Percentiles rank a stretch among this genome's conserved stretches.
Evolutionary conservation across 2,113 vertebrate genomes (phyloP).

Genomic region (Lampris incognitus): DNA sequence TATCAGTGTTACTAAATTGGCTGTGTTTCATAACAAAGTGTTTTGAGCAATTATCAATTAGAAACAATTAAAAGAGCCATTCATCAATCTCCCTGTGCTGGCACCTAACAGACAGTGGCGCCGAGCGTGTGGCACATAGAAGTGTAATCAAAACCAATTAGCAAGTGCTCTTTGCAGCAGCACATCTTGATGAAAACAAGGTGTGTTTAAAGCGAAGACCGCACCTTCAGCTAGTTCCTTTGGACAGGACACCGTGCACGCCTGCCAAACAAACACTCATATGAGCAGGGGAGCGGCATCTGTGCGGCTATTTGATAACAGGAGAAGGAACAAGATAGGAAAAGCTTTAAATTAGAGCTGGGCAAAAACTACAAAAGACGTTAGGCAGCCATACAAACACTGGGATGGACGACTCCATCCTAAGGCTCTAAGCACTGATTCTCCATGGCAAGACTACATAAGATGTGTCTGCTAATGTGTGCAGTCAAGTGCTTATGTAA

Average conservation of each 20-base stretch:
- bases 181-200: slow-evolving; percentile 17
- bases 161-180: slow-evolving; percentile 12
- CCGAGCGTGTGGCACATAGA: slow-evolving; percentile 46
- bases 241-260: slow-evolving; percentile 6
- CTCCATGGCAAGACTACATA: not conserved
- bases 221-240: slow-evolving; percentile 20
- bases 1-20: slow-evolving; percentile 75
- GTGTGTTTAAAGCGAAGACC: slow-evolving; percentile 27
- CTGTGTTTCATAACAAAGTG: slow-evolving; percentile 76
- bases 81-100: slow-evolving; percentile 61
- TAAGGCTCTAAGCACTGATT: not conserved
- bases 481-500: slow-evolving; percentile 15
- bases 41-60: slow-evolving; percentile 74
- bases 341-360: slow-evolving; percentile 41
- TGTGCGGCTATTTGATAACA: slow-evolving; percentile 12
- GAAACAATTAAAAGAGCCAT: slow-evolving; percentile 76
- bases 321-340: slow-evolving; percentile 14
- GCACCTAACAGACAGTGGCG: slow-evolving; percentile 31
- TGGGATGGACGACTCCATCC: not conserved
- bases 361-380: slow-evolving; percentile 26
- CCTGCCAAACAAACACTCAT: slow-evolving; percentile 39
- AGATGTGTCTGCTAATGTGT: not conserved
- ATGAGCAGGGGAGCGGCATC: slow-evolving; percentile 18
- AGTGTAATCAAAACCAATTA: slow-evolving; percentile 56
- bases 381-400: slow-evolving; percentile 23